Evolutionary conservation across 2,113 vertebrate species (phyloP).

Genomic region (Amblyopsis rosae): DNA sequence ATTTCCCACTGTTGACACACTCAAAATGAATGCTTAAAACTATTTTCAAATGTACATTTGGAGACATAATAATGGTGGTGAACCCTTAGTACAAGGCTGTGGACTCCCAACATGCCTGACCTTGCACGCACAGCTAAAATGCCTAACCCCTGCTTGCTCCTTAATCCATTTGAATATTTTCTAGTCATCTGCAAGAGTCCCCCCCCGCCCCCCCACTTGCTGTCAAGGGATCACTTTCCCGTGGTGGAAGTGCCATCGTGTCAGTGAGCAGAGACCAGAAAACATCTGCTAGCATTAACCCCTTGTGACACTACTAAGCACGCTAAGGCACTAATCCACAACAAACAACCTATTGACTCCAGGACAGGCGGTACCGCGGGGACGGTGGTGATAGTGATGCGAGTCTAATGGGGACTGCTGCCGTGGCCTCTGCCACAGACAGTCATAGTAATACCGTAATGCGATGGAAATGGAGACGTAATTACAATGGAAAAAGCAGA

Average conservation of each 20-base stretch:
- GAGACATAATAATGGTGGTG: no score
- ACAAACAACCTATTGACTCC: constrained; percentile 6
- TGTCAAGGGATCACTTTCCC: constrained; percentile 9
- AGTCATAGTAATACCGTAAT: neutral
- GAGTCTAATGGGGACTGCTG: constrained; percentile 4
- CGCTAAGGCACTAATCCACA: constrained; percentile 11
- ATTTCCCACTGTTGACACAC: no score
- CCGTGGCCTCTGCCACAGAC: neutral
- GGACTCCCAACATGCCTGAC: no score
- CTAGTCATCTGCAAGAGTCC: no score
- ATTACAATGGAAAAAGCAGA: constrained; percentile 39
- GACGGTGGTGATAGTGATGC: constrained; percentile 3
- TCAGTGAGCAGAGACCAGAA: neutral
- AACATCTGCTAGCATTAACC: constrained; percentile 36
- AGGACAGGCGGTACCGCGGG: constrained; percentile 10
- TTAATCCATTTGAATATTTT: neutral
- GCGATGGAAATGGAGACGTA: constrained; percentile 36
- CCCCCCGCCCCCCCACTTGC: no score
- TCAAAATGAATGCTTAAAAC: no score
- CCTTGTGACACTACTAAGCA: constrained; percentile 2
- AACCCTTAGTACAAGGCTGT: neutral
- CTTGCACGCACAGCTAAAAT: no score
- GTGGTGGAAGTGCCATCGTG: neutral
- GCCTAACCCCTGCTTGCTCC: no score
- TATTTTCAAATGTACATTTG: no score